phyloP scores from a whole-genome alignment of 53 echinoderm and acorn worm species.

The Holothuria scabra region DNA sequence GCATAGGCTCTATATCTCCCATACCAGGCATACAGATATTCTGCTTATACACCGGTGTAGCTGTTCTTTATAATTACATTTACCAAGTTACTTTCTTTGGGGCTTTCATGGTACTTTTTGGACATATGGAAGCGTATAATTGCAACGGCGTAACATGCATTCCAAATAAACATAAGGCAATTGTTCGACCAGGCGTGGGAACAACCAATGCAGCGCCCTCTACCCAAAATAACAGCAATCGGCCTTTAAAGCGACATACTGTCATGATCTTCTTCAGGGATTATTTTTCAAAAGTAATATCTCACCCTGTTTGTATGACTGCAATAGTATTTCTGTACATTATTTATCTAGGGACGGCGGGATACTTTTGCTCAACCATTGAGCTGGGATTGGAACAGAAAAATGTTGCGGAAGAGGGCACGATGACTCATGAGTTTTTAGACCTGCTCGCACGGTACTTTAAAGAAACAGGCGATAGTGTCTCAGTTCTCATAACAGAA shows the following conservation, averaged over 20 bases:
- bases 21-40: constrained; percentile 70
- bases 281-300: constrained; percentile 59
- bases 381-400: constrained; percentile 63
- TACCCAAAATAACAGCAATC: neutral
- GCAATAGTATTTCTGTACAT: constrained; percentile 47
- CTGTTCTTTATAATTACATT: constrained; percentile 66
- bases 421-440: constrained; percentile 49
- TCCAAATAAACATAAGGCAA: constrained; percentile 38
- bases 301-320: constrained; percentile 15
- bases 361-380: constrained; percentile 49
- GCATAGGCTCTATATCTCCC: constrained; percentile 63
- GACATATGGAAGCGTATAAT: constrained; percentile 56
- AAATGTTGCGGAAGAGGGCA: constrained; percentile 56
- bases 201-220: constrained; percentile 17
- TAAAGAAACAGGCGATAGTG: constrained; percentile 52
- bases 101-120: constrained; percentile 70
- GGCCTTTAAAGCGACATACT: constrained; percentile 49
- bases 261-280: constrained; percentile 61
- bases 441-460: constrained; percentile 42
- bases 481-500: constrained; percentile 60
- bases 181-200: neutral
- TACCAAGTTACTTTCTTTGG: constrained; percentile 81
- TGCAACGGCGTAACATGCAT: constrained; percentile 39
- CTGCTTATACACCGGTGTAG: constrained; percentile 69
- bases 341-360: constrained; percentile 50